phyloP scores from a whole-genome alignment of 2,113 vertebrate species.

The Seriola dumerili region DNA sequence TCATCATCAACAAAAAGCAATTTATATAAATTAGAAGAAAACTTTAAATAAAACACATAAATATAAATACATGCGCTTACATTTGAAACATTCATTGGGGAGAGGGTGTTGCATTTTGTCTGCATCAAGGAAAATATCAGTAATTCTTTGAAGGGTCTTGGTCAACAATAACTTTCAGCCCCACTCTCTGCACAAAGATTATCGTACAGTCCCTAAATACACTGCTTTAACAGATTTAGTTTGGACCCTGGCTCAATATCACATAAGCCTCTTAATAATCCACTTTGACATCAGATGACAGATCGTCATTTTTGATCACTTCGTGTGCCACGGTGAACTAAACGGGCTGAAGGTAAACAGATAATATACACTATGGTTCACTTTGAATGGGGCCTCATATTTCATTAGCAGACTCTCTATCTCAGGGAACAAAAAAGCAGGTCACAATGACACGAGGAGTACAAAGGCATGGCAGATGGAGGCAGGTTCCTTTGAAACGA shows the following conservation, averaged over 20 bases:
- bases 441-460: conserved; percentile 37
- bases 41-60: too few species aligned
- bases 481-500: conserved; percentile 32
- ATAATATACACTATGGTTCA: not conserved
- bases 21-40: too few species aligned
- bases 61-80: not conserved
- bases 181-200: not conserved
- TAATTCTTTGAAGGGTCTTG: too few species aligned
- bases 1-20: not conserved
- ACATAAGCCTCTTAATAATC: conserved; percentile 24
- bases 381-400: not conserved
- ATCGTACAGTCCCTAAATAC: not conserved
- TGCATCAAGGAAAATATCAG: not conserved
- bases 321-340: not conserved
- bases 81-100: not conserved
- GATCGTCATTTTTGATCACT: conserved; percentile 1
- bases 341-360: not conserved
- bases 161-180: not conserved
- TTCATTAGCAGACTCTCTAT: not conserved
- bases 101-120: not conserved
- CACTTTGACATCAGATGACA: conserved; percentile 11
- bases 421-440: conserved; percentile 29
- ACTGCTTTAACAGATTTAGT: not conserved
- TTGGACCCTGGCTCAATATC: conserved; percentile 11
- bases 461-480: conserved; percentile 63